Evolutionary conservation across 1,140 invertebrate genomes (phyloP).

Genomic region (Acromyrmex charruanus): DNA sequence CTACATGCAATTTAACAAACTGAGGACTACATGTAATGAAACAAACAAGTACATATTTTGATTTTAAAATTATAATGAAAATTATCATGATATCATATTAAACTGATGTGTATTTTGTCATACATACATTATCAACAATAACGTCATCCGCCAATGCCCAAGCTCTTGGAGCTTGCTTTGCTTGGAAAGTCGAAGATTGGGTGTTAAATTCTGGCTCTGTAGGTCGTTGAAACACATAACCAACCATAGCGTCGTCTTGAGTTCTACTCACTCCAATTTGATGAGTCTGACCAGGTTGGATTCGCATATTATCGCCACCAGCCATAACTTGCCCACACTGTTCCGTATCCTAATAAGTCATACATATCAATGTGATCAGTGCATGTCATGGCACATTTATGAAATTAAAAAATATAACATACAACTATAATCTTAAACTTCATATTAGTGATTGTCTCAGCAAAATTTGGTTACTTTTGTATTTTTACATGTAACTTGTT

Average conservation of each 20-base stretch:
- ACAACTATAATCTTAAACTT: background rate
- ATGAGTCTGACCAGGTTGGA: conserved; percentile 84
- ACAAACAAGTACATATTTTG: background rate
- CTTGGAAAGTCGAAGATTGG: conserved; percentile 87
- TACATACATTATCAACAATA: conserved; percentile 90
- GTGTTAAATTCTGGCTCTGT: conserved; percentile 91
- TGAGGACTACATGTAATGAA: background rate
- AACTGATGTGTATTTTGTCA: background rate
- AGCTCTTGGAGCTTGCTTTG: conserved; percentile 89
- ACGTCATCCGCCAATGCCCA: conserved; percentile 94
- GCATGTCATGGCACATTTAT: background rate
- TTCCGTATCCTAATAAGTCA: conserved; percentile 81
- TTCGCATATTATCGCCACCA: conserved; percentile 83
- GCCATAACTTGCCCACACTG: conserved; percentile 86
- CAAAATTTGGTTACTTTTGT: background rate
- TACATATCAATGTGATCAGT: background rate
- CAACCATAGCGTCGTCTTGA: conserved; percentile 95
- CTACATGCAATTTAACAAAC: too few relatives aligned
- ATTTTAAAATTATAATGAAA: background rate
- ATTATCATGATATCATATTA: background rate
- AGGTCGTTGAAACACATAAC: conserved; percentile 95
- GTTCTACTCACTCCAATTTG: conserved; percentile 86
- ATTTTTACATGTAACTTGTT: background rate
- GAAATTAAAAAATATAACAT: background rate
- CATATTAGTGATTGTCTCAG: background rate